Conservation (phyloP, 2,797 vertebrate genomes). For the Bovichtus variegatus region DNA sequence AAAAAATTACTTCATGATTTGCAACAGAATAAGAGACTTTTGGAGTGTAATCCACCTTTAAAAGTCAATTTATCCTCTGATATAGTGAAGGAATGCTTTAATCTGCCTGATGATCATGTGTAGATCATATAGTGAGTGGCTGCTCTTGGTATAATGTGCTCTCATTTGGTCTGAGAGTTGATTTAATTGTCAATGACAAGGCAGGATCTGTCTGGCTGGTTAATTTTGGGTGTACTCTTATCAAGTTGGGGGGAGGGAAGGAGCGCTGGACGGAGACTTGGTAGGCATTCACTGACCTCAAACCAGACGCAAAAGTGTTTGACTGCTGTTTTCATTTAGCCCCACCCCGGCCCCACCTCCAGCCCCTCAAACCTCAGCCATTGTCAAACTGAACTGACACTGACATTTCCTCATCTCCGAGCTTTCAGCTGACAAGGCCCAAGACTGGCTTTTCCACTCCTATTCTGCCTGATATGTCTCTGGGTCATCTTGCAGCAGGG, state of each 20-base stretch:
- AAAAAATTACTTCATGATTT: conserved; percentile 51
- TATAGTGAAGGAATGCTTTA: conserved; percentile 47
- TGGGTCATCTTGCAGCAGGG: conserved; percentile 78
- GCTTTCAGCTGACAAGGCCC: conserved; percentile 81
- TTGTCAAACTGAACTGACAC: conserved; percentile 80
- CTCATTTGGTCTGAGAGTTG: conserved; percentile 71
- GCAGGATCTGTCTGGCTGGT: conserved; percentile 71
- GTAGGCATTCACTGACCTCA: conserved; percentile 73
- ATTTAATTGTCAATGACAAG: conserved; percentile 81
- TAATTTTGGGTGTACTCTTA: conserved; percentile 75
- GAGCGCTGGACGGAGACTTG: conserved; percentile 32
- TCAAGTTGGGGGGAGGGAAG: conserved; percentile 48
- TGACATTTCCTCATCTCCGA: conserved; percentile 77
- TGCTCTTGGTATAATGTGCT: conserved; percentile 64
- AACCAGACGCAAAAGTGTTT: conserved; percentile 72
- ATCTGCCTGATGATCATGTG: conserved; percentile 56
- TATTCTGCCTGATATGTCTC: conserved; percentile 82
- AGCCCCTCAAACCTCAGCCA: conserved; percentile 68
- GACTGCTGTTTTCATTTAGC: conserved; percentile 65
- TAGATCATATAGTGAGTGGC: conserved; percentile 54
- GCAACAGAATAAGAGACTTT: conserved; percentile 44
- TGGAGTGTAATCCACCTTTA: conserved; percentile 44
- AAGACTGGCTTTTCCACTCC: conserved; percentile 80
- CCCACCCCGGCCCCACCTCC: conserved; percentile 56
- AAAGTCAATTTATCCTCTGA: conserved; percentile 38